Evolutionary conservation across 2,797 vertebrate genomes (phyloP), one percentile per base, ranked within the genome.

Genomic region (Melopsittacus undulatus): DNA sequence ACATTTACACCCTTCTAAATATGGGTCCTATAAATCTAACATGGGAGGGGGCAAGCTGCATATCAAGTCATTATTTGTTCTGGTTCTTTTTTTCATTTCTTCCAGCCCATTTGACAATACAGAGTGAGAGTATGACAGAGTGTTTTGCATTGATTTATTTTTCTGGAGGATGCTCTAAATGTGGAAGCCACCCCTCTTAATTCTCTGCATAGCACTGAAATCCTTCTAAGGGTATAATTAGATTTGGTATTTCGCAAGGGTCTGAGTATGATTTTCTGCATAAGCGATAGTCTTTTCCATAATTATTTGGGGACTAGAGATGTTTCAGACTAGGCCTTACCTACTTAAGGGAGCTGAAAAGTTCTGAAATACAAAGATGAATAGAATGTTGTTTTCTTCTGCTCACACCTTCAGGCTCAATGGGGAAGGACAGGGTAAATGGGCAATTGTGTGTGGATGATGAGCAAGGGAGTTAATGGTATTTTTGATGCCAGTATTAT

Each of bases 91-190:
- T 63, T 40, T 46, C 9, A 75, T 83, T 73, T 45, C 32, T 90
- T 76, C 51, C 54, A 82, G 42, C 40, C 36, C 14, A 21, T 91
- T 81, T 92, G 63, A 67, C 74, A 80, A 10, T 75, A 68, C 27
- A 36, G 68, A 74, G 51, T 79, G 51, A 87, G 42, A 82, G 43
- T 63, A 67, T 24, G 79, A 49, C 43, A 42, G 38, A 48, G 24
- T 82, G 59, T 88, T 96, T 91, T 77, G 36, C 77, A 80, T 29
- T 77, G 51, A 70, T 92, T 83, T 91, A 45, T 91, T 90, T 94
- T 64, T 89, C 81, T 74, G 77, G 72, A 82, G 61, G 49, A 77
- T 92, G 74, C 49, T 90, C 51, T 92, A 64, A 84, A 77, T 69
- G 40, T 83, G 51, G 83, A 94, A 80, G 77, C 42, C 45, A 85